Conservation (phyloP, 2,113 vertebrate genomes). For the Sakesphorus luctuosus region DNA sequence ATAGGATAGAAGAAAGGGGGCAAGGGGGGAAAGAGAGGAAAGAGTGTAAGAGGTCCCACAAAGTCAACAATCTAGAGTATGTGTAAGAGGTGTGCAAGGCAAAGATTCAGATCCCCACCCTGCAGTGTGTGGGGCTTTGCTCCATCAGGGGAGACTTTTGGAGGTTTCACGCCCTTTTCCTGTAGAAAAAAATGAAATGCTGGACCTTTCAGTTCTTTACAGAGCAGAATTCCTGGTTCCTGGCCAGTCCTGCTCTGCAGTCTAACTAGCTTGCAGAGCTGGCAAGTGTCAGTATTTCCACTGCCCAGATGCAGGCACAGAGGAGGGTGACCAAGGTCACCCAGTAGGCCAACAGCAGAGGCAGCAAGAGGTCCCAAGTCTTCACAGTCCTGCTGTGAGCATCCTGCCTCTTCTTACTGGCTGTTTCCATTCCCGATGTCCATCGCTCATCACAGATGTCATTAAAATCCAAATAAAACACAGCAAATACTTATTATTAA, state of each 20-base stretch:
- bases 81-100: neutral
- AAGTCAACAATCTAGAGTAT: neutral
- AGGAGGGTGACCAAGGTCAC: neutral
- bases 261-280: neutral
- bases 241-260: neutral
- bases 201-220: neutral
- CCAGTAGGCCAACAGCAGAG: neutral
- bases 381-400: neutral
- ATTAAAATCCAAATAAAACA: conserved; percentile 45
- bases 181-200: neutral
- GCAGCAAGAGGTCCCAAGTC: neutral
- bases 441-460: neutral
- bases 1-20: neutral
- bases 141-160: neutral
- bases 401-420: neutral
- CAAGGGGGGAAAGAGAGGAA: neutral
- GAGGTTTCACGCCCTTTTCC: neutral
- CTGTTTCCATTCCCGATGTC: neutral
- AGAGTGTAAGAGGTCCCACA: neutral
- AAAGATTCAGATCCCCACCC: neutral
- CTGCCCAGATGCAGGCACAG: neutral
- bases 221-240: neutral
- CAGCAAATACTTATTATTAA: conserved; percentile 22
- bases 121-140: accelerated
- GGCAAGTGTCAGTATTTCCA: neutral